Base-by-base conservation (phyloP, 2,888 invertebrate species). In the Epistrophella euchroma region DNA sequence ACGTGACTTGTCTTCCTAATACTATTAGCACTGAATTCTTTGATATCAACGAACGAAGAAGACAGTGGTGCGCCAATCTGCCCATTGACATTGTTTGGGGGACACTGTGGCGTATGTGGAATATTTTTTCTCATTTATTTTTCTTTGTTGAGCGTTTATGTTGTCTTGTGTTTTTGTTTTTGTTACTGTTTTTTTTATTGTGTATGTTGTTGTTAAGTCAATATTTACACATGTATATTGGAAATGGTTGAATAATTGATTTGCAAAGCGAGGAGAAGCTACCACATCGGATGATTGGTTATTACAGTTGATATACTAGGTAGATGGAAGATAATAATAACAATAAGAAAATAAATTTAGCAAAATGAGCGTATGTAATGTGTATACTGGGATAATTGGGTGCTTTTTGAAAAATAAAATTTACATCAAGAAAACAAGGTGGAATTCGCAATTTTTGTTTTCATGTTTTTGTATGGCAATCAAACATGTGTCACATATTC, bases 1-100 rank as follows among this genome's bases (percentile, higher is more conserved):
- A 85, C 85, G 76, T 85, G 85, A 76, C 76, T 85, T 58, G 32
- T 78, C 76, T 78, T 35, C 50, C 70, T 75, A 66, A 74, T 84
- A 47, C 79, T 28, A 56, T 78, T 73, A 68, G 25, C 25, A 47
- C 55, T 56, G n/a, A 55, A 72, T 52, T 60, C 72, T 72, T 68
- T 71, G 56, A 47, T 56, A 73, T 66, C 66, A 9, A 47, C 25
- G n/a, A 64, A 47, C 25, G 10, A 66, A 3, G n/a, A 60, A 40
- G 60, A 58, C 58, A 80, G 13, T 60, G 68, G 52, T 68, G 75
- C 60, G n/a, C 43, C 22, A 28, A 55, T 32, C 19, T 19, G 32
- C n/a, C 45, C 28, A 13, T 17, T 55, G 22, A 55, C 19, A 22
- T 40, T 2, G 22, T 10, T 11, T 11, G 37, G 40, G 17, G 28